Conservation (phyloP, 2,113 vertebrate genomes). For the Xerus inauris region DNA sequence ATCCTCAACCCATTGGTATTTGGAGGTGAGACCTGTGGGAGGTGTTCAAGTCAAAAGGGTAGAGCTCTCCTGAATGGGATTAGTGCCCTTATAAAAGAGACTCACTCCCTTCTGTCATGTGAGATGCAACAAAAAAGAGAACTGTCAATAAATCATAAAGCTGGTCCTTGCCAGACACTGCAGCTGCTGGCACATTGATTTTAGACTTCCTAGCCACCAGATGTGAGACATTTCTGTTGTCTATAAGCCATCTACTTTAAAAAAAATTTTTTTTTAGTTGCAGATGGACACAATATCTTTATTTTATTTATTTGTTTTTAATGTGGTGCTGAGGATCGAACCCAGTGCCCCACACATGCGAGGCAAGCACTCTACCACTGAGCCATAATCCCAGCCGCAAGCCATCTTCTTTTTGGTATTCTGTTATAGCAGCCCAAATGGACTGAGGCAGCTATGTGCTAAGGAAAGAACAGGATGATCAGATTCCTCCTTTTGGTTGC, state of each 20-base stretch:
- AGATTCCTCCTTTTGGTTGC: background rate
- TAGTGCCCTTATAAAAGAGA: background rate
- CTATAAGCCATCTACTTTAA: background rate
- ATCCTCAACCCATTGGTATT: background rate
- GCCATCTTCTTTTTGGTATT: background rate
- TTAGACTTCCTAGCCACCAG: background rate
- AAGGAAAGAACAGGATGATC: background rate
- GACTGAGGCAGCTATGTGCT: background rate
- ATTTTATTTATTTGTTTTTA: no score
- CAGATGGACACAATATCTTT: no score
- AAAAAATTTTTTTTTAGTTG: no score
- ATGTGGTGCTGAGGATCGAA: no score
- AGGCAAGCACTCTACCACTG: no score
- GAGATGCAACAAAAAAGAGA: background rate
- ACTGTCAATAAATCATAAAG: background rate
- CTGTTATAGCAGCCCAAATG: background rate
- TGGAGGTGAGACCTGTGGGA: background rate
- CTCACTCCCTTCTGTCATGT: background rate
- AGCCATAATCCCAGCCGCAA: no score
- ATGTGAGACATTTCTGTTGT: background rate
- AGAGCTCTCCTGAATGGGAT: no score
- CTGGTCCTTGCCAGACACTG: background rate
- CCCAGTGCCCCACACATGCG: no score
- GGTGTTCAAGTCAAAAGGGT: background rate
- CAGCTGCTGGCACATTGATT: background rate